Conservation (phyloP, 1,140 invertebrate genomes). For the Lepeophtheirus salmonis region DNA sequence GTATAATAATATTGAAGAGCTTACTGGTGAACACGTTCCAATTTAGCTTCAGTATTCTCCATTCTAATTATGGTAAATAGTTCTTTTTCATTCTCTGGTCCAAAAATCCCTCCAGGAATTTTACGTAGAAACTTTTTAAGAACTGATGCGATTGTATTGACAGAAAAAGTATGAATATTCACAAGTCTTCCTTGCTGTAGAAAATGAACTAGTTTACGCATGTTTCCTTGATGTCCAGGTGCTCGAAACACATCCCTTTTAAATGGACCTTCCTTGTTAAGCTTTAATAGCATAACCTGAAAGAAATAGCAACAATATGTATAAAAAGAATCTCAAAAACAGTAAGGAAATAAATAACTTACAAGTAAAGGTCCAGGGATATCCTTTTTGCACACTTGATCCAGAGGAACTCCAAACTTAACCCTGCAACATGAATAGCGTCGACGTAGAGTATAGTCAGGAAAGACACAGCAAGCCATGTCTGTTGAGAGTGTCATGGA, state of each 20-base stretch:
- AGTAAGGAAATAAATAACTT: constrained; percentile 28
- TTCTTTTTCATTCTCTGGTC: constrained; percentile 64
- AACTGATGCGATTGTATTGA: constrained; percentile 94
- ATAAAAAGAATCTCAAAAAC: too few species aligned
- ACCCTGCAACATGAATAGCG: constrained; percentile 38
- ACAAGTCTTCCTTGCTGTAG: constrained; percentile 59
- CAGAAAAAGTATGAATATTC: constrained; percentile 45
- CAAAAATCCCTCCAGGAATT: constrained; percentile 86
- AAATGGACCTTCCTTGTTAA: constrained; percentile 80
- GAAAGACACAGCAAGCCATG: constrained; percentile 9
- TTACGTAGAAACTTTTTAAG: constrained; percentile 94
- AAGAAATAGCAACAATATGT: too few species aligned
- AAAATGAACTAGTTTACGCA: constrained; percentile 90
- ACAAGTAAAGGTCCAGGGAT: constrained; percentile 72
- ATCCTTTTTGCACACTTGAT: constrained; percentile 78
- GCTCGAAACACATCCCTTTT: constrained; percentile 84
- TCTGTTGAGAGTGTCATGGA: constrained; percentile 12
- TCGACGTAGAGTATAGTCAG: not conserved
- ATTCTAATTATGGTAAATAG: constrained; percentile 68
- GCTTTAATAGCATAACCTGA: constrained; percentile 69
- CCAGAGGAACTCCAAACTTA: constrained; percentile 68
- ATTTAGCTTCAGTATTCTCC: constrained; percentile 42
- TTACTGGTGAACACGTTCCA: constrained; percentile 16
- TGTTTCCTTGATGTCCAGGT: constrained; percentile 78
- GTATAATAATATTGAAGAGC: too few species aligned